Evolutionary conservation across 2,113 vertebrate species (phyloP), one percentile per base, ranked within the genome.

Genomic region (Ancistrus triradiatus): DNA sequence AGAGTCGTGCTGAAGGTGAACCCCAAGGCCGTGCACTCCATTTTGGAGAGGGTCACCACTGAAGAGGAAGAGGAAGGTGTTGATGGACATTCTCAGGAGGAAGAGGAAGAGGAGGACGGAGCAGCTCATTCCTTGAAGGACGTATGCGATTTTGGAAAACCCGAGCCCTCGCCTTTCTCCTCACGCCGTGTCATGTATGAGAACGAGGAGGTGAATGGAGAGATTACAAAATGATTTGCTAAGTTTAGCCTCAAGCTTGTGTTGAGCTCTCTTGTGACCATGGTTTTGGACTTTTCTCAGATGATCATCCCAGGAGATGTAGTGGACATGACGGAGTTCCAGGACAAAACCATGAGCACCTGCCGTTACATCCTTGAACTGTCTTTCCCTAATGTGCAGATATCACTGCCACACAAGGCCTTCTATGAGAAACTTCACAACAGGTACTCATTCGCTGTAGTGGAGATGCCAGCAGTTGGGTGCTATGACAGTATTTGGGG

Each of bases 391-490:
- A 95, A 90, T 27, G 83, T 97, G 70, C 91, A 93, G 11, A 53
- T 98, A 61, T 85, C 86, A 1, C 80, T 98, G 9, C 96, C 93
- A 37, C 93, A 77, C 78, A 96, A 95, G 74, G 73, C 72, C 25
- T 98, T 98, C 80, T 98, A 98, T 75, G 95, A 98, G 82, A 98
- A 93, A 60, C 89, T 98, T 19, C 95, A 98, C 75, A 98, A 98
- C 73, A 93, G 96, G 95, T 86, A 81, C 66, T 68, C 75, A 37
- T n/a, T n/a, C n/a, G n/a, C n/a, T n/a, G n/a, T n/a, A n/a, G n/a
- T n/a, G n/a, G n/a, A n/a, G n/a, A n/a, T n/a, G n/a, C n/a, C n/a
- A n/a, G n/a, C n/a, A n/a, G n/a, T n/a, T n/a, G n/a, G n/a, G n/a
- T n/a, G n/a, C n/a, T n/a, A n/a, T n/a, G n/a, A n/a, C n/a, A n/a